Evolutionary conservation across 2,113 vertebrate species (phyloP), one percentile per base, ranked within the genome.

Genomic region (Chaenogobius annularis): DNA sequence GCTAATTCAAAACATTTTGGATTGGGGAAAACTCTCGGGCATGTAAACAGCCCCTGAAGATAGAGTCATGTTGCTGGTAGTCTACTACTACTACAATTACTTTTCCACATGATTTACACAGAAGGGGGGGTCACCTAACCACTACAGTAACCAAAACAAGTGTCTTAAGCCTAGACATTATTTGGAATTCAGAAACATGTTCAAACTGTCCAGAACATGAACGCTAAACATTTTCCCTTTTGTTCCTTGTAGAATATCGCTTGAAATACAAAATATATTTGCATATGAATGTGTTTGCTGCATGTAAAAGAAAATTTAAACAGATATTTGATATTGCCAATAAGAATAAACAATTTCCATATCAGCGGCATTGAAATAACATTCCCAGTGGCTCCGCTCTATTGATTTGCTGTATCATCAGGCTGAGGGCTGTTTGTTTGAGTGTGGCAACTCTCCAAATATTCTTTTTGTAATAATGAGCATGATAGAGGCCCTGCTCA

Each of bases 331-430:
- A 80, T 83, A 35, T 84, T 85, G 75, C 50, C 46, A 70, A 83
- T 77, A 63, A 31, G 19, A 40, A 74, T 86, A 85, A 63, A 74
- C 55, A 61, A 82, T 88, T 65, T 81, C 62, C 76, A 87, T 79
- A 82, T 83, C 75, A 88, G 77, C 83, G 54, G 74, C 75, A 85
- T 80, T 82, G 52, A 83, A 80, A 84, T 79, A 52, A 79, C 79
- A 73, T 77, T 75, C 70, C 72, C 40, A 77, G 68, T 69, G 64
- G 61, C 64, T 50, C 44, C 48, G 12, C 19, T 77, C 62, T 59
- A 72, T 78, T 78, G 62, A 77, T 85, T 79, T 73, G 72, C 56
- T 71, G 67, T 23, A 68, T 76, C 64, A 79, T 73, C 65, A 73
- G 75, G 72, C 68, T 77, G 72, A 55, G 54, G 65, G 66, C 44